Evolutionary conservation across 1,140 invertebrate genomes (phyloP).

Genomic region (Coelopa frigida): DNA sequence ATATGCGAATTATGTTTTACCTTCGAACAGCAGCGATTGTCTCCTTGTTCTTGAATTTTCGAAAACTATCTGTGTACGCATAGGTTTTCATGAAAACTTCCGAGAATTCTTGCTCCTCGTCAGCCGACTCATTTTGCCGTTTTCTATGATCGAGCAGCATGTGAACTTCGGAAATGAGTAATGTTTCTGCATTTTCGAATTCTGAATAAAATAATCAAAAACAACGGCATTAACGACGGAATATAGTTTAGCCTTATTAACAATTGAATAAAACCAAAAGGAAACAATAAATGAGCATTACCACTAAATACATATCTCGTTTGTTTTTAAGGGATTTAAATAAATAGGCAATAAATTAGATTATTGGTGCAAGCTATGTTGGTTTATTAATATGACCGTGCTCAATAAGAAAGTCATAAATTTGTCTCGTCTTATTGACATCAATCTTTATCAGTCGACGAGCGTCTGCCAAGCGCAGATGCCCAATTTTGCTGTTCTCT

Average conservation of each 20-base stretch:
- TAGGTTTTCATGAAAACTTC: conserved; percentile 98
- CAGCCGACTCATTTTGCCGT: conserved; percentile 93
- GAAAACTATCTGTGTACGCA: conserved; percentile 91
- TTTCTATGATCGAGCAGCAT: conserved; percentile 97
- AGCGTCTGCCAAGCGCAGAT: conserved; percentile 69
- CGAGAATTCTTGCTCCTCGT: conserved; percentile 97
- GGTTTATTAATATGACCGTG: conserved; percentile 61
- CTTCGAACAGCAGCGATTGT: conserved; percentile 91
- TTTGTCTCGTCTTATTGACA: conserved; percentile 87
- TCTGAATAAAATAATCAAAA: conserved; percentile 52
- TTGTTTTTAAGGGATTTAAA: not conserved
- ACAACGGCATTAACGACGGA: not conserved
- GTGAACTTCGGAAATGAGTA: conserved; percentile 96
- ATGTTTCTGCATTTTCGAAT: conserved; percentile 96
- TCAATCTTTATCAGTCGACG: conserved; percentile 80
- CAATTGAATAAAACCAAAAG: not conserved
- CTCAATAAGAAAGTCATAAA: conserved; percentile 73
- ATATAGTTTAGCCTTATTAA: not conserved
- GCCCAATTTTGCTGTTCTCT: conserved; percentile 67
- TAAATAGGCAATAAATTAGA: conserved; percentile 2
- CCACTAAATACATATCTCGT: not conserved
- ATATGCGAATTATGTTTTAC: conserved; percentile 50
- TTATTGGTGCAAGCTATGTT: conserved; percentile 16
- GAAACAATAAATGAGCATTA: not conserved
- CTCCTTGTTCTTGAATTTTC: conserved; percentile 97